phyloP scores from a whole-genome alignment of 2,113 vertebrate species.

The Speoplatyrhinus poulsoni region DNA sequence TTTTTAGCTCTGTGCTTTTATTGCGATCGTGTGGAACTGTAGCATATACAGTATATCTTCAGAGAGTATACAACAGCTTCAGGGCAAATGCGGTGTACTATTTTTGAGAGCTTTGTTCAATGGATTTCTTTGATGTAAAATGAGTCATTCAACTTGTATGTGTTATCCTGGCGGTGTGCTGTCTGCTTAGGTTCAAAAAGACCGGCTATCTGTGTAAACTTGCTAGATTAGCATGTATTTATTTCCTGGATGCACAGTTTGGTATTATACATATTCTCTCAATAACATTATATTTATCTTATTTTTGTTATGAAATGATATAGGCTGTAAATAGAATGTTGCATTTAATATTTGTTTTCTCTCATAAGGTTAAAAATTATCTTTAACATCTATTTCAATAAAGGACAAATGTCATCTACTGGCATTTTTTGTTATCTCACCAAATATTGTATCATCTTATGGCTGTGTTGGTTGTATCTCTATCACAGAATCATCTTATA shows the following conservation, averaged over 20 bases:
- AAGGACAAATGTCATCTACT: too few species aligned
- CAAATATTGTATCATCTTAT: not conserved
- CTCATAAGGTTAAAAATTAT: too few species aligned
- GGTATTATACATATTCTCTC: not conserved
- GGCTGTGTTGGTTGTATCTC: constrained; percentile 1
- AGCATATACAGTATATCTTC: not conserved
- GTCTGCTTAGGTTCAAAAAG: constrained; percentile 32
- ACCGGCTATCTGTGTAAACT: not conserved
- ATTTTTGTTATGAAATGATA: too few species aligned
- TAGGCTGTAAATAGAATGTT: too few species aligned
- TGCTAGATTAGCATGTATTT: not conserved
- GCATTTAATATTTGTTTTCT: too few species aligned
- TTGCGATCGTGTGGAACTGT: constrained; percentile 39
- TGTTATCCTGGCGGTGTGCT: constrained; percentile 10
- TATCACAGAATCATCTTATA: not conserved
- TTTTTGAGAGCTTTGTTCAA: constrained; percentile 56
- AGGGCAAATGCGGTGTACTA: constrained; percentile 31
- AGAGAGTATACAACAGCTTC: constrained; percentile 20
- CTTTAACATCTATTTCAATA: too few species aligned
- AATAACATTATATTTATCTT: not conserved
- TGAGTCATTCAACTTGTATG: constrained; percentile 43
- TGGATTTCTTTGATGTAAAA: constrained; percentile 64
- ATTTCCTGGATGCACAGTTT: not conserved
- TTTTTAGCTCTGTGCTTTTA: constrained; percentile 39
- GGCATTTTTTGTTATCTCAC: not conserved